These are phyloP conservation scores for Habrosyne pyritoides DNA, from an alignment of 2,888 invertebrate species.

Conservation along the genomic window DNA sequence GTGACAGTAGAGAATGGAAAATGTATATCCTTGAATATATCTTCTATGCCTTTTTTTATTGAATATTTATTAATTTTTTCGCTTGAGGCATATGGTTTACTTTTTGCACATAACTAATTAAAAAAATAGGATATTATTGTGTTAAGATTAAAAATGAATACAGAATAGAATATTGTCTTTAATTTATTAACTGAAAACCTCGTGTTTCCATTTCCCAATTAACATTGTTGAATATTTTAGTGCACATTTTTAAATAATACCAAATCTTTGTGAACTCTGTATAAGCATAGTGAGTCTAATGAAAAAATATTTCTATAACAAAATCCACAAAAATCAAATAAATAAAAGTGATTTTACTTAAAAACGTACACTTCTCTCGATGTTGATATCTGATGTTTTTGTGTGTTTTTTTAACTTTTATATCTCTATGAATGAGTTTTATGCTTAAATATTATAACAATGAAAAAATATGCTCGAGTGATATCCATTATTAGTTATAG, in stretches of 20 bases:
- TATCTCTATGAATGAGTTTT: constrained; percentile 22
- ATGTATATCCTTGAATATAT: no score
- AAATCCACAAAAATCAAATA: neutral
- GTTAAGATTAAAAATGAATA: constrained; percentile 8
- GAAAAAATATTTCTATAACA: neutral
- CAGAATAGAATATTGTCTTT: constrained; percentile 8
- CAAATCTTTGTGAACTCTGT: neutral
- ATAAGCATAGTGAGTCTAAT: neutral
- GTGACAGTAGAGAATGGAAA: no score
- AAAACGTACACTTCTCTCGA: neutral
- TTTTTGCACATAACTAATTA: neutral
- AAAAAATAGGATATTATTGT: neutral
- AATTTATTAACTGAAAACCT: constrained; percentile 8
- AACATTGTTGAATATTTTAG: constrained; percentile 12
- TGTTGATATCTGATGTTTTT: constrained; percentile 4
- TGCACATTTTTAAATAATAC: neutral
- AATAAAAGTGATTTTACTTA: neutral
- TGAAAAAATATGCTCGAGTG: constrained; percentile 76
- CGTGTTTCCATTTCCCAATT: constrained; percentile 4
- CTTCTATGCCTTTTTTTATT: neutral
- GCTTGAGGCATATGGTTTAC: neutral
- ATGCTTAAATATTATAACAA: constrained; percentile 54
- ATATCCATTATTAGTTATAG: constrained; percentile 59
- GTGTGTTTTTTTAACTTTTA: constrained; percentile 30
- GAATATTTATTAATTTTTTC: neutral